Percentiles rank a stretch among this genome's conserved stretches.
Evolutionary conservation across 2,113 vertebrate species (phyloP).

Genomic region (Okapia johnstoni): DNA sequence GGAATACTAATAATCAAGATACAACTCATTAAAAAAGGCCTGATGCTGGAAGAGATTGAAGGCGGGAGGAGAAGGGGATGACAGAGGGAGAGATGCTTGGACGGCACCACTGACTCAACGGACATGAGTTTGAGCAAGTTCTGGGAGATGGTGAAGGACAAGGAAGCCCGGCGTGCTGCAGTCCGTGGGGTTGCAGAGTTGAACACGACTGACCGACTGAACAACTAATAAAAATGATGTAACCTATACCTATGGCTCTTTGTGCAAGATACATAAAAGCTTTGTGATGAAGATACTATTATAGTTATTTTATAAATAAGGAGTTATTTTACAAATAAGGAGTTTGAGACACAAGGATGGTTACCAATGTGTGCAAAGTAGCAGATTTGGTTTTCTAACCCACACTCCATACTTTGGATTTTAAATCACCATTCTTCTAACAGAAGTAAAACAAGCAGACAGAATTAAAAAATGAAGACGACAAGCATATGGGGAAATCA

Average conservation of each 20-base stretch:
- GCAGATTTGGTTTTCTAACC: background rate
- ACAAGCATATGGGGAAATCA: background rate
- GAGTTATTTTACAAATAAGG: background rate
- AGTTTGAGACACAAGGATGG: background rate
- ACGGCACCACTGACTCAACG: background rate
- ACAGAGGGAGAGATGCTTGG: background rate
- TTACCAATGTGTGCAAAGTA: background rate
- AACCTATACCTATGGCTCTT: background rate
- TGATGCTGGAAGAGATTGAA: background rate
- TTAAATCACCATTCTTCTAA: background rate
- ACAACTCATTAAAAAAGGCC: background rate
- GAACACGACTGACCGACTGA: background rate
- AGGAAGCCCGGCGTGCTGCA: background rate
- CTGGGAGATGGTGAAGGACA: background rate
- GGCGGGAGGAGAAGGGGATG: background rate
- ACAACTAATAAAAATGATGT: background rate
- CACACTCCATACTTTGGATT: background rate
- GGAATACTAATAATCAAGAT: background rate
- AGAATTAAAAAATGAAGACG: background rate
- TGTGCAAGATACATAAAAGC: background rate
- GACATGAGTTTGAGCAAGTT: background rate
- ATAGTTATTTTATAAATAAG: background rate
- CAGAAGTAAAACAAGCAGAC: background rate
- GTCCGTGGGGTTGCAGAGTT: background rate
- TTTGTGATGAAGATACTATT: background rate